Conservation (phyloP, 1,140 invertebrate species). For the Reticulitermes speratus region DNA sequence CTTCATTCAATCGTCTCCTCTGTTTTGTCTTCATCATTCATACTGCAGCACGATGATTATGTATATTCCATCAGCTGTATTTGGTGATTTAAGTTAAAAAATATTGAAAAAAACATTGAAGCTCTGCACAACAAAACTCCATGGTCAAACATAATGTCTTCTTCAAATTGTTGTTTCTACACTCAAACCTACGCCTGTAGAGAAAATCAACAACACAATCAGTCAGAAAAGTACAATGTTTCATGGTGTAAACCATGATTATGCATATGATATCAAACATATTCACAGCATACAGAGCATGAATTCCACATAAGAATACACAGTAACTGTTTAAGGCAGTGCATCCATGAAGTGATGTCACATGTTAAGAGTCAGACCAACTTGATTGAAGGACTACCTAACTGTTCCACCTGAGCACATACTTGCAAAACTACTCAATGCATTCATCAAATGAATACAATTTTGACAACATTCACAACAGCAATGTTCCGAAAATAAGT, state of each 20-base stretch:
- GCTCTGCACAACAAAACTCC: background rate
- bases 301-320: no score
- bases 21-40: background rate
- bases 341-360: no score
- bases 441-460: no score
- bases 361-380: no score
- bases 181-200: conserved; percentile 9
- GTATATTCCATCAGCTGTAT: background rate
- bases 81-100: conserved; percentile 7
- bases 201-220: background rate
- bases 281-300: no score
- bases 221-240: background rate
- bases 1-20: background rate
- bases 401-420: no score
- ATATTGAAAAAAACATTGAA: background rate
- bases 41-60: background rate
- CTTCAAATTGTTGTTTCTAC: background rate
- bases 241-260: background rate
- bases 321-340: no score
- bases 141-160: background rate
- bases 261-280: no score
- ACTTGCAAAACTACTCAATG: no score
- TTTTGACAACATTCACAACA: no score
- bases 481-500: no score
- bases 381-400: no score